These are phyloP conservation scores for Panorpa germanica DNA, from an alignment of 2,888 invertebrate species.

Conservation along the genomic window DNA sequence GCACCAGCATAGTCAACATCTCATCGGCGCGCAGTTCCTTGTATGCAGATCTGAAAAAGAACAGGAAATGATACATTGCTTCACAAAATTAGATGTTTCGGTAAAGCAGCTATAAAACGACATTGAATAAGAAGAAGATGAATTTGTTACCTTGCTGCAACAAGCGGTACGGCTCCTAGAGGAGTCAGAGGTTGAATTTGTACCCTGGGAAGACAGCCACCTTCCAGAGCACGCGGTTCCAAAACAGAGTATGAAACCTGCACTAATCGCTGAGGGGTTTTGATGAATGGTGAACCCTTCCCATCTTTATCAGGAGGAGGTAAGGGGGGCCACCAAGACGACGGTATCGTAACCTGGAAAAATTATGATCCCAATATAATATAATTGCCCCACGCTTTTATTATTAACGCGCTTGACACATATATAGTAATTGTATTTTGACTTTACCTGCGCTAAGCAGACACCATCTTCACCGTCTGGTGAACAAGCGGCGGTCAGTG, in stretches of 20 bases:
- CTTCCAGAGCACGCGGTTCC: slow-evolving; percentile 53
- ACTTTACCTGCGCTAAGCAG: slow-evolving; percentile 57
- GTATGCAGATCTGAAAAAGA: no score
- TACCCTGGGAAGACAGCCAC: slow-evolving; percentile 57
- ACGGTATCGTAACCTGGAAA: slow-evolving; percentile 53
- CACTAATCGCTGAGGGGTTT: slow-evolving; percentile 53
- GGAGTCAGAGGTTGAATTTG: slow-evolving; percentile 49
- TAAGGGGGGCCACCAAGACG: slow-evolving; percentile 77
- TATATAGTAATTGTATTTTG: neutral
- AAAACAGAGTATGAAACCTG: slow-evolving; percentile 77
- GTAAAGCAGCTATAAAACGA: no score
- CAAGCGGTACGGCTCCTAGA: slow-evolving; percentile 32
- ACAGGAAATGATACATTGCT: no score
- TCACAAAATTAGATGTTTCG: no score
- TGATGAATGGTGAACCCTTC: slow-evolving; percentile 28
- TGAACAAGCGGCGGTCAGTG: slow-evolving; percentile 76
- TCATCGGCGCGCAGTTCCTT: slow-evolving; percentile 72
- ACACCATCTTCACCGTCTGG: slow-evolving; percentile 86
- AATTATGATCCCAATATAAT: neutral
- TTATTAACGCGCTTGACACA: neutral
- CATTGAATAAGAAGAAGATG: no score
- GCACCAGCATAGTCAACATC: slow-evolving; percentile 66
- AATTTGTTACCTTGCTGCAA: no score
- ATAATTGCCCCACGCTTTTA: neutral
- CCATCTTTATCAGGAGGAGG: slow-evolving; percentile 42